Conservation (phyloP, 2,113 vertebrate genomes). For the Cyprinodon brontotheroides region DNA sequence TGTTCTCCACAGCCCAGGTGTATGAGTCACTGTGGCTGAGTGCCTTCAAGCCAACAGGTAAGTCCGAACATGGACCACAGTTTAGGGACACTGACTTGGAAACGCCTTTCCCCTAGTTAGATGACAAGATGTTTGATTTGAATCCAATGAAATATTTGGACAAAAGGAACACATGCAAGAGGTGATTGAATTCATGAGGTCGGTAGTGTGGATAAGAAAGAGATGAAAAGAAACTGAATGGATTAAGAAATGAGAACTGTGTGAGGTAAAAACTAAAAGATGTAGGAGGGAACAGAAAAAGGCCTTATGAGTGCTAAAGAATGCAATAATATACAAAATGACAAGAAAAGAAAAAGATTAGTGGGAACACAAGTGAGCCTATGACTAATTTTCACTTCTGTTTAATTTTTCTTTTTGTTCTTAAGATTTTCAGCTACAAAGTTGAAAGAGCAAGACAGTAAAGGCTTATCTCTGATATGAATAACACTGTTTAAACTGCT, state of each 20-base stretch:
- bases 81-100: conserved; percentile 72
- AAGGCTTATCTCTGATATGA: conserved; percentile 22
- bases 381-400: conserved; percentile 34
- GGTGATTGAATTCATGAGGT: conserved; percentile 32
- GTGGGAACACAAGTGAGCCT: conserved; percentile 33
- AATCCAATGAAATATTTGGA: background rate
- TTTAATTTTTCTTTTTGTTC: conserved; percentile 31
- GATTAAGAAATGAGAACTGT: conserved; percentile 26
- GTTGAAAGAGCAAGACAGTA: conserved; percentile 14
- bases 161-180: conserved; percentile 14
- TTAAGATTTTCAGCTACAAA: conserved; percentile 36
- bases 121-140: conserved; percentile 15
- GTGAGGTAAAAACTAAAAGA: conserved; percentile 40
- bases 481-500: background rate
- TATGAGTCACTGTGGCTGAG: conserved; percentile 84
- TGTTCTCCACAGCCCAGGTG: conserved; percentile 85
- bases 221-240: conserved; percentile 37
- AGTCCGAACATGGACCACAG: conserved; percentile 48
- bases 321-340: conserved; percentile 33
- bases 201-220: conserved; percentile 20
- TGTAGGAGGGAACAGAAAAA: conserved; percentile 8
- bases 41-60: conserved; percentile 28
- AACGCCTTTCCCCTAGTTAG: conserved; percentile 53
- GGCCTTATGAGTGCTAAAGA: conserved; percentile 23
- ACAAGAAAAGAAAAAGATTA: conserved; percentile 32